phyloP scores from a whole-genome alignment of 2,797 vertebrate species.

The Taeniopygia guttata region DNA sequence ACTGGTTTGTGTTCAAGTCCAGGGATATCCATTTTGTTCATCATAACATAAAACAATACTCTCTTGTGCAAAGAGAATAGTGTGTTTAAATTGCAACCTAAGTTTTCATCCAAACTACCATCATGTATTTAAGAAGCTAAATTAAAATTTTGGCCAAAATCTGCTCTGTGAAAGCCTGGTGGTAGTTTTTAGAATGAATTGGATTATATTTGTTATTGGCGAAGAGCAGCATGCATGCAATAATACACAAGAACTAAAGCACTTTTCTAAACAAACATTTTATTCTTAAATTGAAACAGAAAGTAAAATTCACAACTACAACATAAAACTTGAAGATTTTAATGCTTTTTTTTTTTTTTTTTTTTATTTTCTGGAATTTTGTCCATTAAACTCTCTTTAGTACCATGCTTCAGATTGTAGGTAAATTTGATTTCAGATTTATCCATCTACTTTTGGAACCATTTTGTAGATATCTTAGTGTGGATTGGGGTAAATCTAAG shows the following conservation, averaged over 20 bases:
- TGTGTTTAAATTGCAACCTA: background rate
- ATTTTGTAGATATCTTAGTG: background rate
- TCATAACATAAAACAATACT: background rate
- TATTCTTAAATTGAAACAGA: background rate
- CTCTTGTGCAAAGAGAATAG: background rate
- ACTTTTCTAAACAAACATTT: background rate
- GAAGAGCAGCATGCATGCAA: background rate
- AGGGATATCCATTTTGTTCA: background rate
- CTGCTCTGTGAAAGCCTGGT: background rate
- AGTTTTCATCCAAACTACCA: background rate
- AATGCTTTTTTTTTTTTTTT: background rate
- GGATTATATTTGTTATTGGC: background rate
- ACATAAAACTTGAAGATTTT: background rate
- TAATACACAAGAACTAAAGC: background rate
- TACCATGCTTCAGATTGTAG: background rate
- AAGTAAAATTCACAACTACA: background rate
- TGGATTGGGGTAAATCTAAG: background rate
- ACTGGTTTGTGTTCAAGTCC: background rate
- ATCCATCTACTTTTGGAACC: background rate
- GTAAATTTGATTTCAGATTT: background rate
- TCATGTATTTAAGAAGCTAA: background rate
- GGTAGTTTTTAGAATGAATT: background rate
- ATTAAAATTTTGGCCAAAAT: background rate
- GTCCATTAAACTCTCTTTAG: background rate
- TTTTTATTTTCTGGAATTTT: background rate